Percentiles rank a stretch among this genome's conserved stretches.
phyloP scores from a whole-genome alignment of 2,113 vertebrate species.

The Megaptera novaeangliae region DNA sequence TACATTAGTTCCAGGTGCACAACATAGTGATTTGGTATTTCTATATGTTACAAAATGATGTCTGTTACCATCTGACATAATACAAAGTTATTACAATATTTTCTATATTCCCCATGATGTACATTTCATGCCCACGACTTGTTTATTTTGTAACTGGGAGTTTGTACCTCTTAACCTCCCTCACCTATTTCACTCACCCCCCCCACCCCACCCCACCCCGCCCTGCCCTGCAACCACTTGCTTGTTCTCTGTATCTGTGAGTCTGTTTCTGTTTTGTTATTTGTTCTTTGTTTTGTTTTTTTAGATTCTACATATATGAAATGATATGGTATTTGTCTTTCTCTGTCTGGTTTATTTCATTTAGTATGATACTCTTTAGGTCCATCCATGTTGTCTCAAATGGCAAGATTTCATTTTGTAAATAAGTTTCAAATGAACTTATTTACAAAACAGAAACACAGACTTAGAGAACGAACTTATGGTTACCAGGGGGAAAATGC shows the following conservation, averaged over 20 bases:
- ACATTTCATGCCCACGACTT: not conserved
- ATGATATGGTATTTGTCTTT: not conserved
- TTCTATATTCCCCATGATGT: not conserved
- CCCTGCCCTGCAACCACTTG: not conserved
- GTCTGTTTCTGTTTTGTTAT: not conserved
- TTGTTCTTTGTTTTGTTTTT: not conserved
- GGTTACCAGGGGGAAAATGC: not conserved
- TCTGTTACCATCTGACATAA: not conserved
- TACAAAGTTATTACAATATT: not conserved
- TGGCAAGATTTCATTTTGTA: not conserved
- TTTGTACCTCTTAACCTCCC: not conserved
- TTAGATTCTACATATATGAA: not conserved
- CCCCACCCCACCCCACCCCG: fast-evolving
- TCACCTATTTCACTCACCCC: not conserved
- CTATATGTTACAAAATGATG: not conserved
- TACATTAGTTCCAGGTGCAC: not conserved
- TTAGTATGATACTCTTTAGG: not conserved
- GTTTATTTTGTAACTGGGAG: not conserved
- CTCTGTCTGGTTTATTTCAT: not conserved
- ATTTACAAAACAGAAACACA: not conserved
- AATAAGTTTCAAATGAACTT: not conserved
- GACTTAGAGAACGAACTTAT: not conserved
- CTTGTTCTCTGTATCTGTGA: not conserved
- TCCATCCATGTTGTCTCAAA: not conserved
- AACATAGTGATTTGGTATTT: not conserved